Conservation (phyloP, 2,888 invertebrate species). For the Tetragonula carbonaria region DNA sequence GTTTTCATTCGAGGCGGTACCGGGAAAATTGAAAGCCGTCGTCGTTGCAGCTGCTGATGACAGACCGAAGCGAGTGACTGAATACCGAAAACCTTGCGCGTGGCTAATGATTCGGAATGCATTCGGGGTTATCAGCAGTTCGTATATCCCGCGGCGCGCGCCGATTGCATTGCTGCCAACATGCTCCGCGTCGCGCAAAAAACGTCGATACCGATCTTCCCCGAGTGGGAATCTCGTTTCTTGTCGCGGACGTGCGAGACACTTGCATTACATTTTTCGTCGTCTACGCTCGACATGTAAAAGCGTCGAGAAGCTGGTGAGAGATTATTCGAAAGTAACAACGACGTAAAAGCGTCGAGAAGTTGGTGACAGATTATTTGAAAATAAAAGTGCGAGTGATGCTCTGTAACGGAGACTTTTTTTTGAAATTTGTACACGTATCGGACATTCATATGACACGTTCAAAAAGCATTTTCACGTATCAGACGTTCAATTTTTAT, state of each 20-base stretch:
- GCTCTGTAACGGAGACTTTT: no score
- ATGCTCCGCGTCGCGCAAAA: slow-evolving; percentile 19
- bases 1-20: not conserved
- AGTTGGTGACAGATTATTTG: no score
- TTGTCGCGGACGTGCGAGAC: not conserved
- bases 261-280: not conserved
- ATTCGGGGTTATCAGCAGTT: slow-evolving; percentile 20
- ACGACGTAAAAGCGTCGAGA: not conserved
- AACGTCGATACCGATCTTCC: slow-evolving; percentile 33
- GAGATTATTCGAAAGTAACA: no score
- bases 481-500: no score
- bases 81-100: slow-evolving; percentile 20
- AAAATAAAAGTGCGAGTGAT: no score
- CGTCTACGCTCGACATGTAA: not conserved
- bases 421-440: no score
- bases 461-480: no score
- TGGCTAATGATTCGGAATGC: slow-evolving; percentile 44
- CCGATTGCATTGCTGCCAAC: slow-evolving; percentile 22
- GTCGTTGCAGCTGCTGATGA: not conserved
- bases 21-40: not conserved
- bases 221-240: not conserved
- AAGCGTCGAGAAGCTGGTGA: not conserved
- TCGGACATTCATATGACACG: no score
- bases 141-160: slow-evolving; percentile 3
- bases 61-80: slow-evolving; percentile 1